Conservation (phyloP, 2,888 invertebrate species). For the Apamea epomidion region DNA sequence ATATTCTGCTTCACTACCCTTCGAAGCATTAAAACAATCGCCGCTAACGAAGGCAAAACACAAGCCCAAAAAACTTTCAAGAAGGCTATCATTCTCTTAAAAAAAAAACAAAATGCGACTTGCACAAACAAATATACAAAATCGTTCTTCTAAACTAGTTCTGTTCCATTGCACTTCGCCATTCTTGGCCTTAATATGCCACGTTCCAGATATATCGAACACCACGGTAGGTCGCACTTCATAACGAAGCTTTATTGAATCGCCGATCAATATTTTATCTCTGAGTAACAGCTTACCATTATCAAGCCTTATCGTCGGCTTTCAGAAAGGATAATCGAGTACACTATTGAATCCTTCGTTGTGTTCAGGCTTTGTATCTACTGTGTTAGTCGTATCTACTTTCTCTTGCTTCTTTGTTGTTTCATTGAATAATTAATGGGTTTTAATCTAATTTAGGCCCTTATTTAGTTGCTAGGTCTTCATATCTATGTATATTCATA, state of each 20-base stretch:
- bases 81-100: background rate
- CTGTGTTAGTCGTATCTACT: constrained; percentile 28
- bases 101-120: constrained; percentile 23
- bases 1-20: constrained; percentile 15
- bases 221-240: constrained; percentile 67
- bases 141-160: constrained; percentile 52
- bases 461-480: constrained; percentile 8
- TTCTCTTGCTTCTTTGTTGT: constrained; percentile 46
- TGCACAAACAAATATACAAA: constrained; percentile 45
- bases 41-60: constrained; percentile 28
- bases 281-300: constrained; percentile 62
- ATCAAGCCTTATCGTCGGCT: constrained; percentile 71
- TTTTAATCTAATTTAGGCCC: constrained; percentile 10
- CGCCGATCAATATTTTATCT: constrained; percentile 79
- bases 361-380: constrained; percentile 50
- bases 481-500: background rate
- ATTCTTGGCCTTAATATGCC: constrained; percentile 78
- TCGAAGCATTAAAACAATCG: constrained; percentile 12
- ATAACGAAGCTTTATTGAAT: constrained; percentile 77
- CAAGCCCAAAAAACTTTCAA: constrained; percentile 11
- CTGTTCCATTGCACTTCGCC: constrained; percentile 54
- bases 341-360: constrained; percentile 60
- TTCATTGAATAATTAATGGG: constrained; percentile 46
- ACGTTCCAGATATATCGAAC: constrained; percentile 72
- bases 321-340: constrained; percentile 71